phyloP scores from a whole-genome alignment of 2,113 vertebrate species.

The Oncorhynchus keta region DNA sequence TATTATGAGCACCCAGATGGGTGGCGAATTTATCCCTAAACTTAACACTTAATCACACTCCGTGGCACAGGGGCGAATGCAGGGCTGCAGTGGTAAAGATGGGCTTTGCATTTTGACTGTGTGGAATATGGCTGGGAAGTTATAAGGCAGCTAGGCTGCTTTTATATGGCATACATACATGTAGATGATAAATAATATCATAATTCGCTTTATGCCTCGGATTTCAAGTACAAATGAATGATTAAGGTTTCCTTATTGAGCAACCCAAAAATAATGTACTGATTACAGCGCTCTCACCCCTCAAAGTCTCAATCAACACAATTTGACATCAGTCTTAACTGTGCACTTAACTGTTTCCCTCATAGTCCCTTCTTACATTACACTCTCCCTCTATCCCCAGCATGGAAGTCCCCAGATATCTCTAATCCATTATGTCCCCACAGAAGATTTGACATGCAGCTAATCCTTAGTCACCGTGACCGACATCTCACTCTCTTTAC shows the following conservation, averaged over 20 bases:
- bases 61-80: conserved; percentile 27
- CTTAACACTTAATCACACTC: conserved; percentile 44
- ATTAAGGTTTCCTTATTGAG: too few species aligned
- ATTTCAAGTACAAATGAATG: too few species aligned
- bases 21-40: conserved; percentile 54
- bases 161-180: conserved; percentile 23
- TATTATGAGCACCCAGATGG: conserved; percentile 64
- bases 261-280: too few species aligned
- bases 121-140: conserved; percentile 33
- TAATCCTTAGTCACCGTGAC: conserved; percentile 1
- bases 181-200: too few species aligned
- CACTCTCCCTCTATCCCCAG: neutral
- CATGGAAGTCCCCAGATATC: conserved; percentile 6
- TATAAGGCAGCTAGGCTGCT: conserved; percentile 23
- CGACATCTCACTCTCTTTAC: conserved; percentile 2
- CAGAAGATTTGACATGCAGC: neutral
- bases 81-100: conserved; percentile 22
- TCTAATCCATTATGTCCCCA: neutral
- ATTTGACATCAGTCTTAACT: neutral
- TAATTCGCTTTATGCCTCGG: too few species aligned
- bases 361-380: neutral
- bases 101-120: conserved; percentile 21
- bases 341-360: neutral
- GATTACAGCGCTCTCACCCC: too few species aligned
- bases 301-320: neutral